phyloP scores from a whole-genome alignment of 2,113 vertebrate genomes.

The Cynopterus brachyotis region DNA sequence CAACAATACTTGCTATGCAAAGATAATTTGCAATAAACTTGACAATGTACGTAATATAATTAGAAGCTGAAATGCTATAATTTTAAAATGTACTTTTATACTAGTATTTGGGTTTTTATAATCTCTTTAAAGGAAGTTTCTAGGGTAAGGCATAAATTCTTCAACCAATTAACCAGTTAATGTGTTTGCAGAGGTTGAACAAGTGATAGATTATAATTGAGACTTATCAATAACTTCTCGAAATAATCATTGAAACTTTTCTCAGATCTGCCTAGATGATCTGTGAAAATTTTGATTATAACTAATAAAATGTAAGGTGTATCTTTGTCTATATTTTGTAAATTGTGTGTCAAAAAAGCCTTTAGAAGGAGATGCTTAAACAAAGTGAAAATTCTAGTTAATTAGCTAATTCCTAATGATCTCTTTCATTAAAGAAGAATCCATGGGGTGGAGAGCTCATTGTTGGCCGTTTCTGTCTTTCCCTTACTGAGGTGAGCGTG shows the following conservation, averaged over 20 bases:
- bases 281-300: background rate
- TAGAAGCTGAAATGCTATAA: background rate
- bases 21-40: conserved; percentile 93
- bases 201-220: background rate
- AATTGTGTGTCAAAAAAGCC: background rate
- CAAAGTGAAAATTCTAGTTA: background rate
- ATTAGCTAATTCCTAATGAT: background rate
- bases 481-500: background rate
- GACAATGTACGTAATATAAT: conserved; percentile 87
- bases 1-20: conserved; percentile 93
- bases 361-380: background rate
- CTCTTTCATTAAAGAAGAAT: background rate
- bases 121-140: background rate
- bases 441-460: background rate
- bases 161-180: background rate
- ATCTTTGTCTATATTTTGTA: background rate
- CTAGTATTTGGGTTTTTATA: background rate
- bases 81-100: background rate
- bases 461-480: background rate
- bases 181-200: background rate
- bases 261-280: background rate
- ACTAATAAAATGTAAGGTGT: background rate
- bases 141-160: background rate
- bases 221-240: background rate
- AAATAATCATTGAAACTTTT: background rate